Evolutionary conservation across 2,797 vertebrate species (phyloP), one percentile per base, ranked within the genome.

Genomic region (Pygocentrus nattereri): DNA sequence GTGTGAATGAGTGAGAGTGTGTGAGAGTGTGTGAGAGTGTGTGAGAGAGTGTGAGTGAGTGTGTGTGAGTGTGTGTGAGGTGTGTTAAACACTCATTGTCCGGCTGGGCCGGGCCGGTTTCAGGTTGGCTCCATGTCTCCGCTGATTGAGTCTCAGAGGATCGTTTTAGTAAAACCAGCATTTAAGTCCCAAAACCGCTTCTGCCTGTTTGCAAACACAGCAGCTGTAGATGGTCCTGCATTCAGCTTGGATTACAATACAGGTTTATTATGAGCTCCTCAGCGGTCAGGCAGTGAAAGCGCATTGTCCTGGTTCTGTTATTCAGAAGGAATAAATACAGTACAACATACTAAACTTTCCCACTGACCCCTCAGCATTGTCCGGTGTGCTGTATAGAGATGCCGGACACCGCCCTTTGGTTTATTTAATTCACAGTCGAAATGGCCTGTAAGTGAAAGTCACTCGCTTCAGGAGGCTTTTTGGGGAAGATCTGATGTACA

Each of bases 101-200:
- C 84, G 4, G 13, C 34, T 81, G 76, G 69, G 82, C 19, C 12
- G 64, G 81, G 87, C 74, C 79, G 85, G 79, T 89, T 91, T 90
- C 88, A 89, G 71, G 75, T 70, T 84, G 85, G 80, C 79, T 80
- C 5, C 86, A 25, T 27, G 59, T 52, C 19, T 56, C 62, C 38
- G 61, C 62, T 19, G 27, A 64, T 15, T 62, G 27, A 38, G 18
- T 52, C 19, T n/a, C 52, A 10, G 52, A 76, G 74, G 78, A 73
- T 54, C 67, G 8, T 12, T 74, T 64, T 70, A 41, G 68, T 77
- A 54, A 76, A 64, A 85, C 77, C 86, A 61, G 30, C 58, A 52
- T 71, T 71, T 71, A 71, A 64, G 31, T 8, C 62, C 69, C 27
- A 76, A 50, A 50, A 31, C 65, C 38, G 62, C 12, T 12, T 58